These are phyloP conservation scores for Callaeas wilsoni DNA, from an alignment of 2,113 vertebrate genomes.

Conservation along the genomic window DNA sequence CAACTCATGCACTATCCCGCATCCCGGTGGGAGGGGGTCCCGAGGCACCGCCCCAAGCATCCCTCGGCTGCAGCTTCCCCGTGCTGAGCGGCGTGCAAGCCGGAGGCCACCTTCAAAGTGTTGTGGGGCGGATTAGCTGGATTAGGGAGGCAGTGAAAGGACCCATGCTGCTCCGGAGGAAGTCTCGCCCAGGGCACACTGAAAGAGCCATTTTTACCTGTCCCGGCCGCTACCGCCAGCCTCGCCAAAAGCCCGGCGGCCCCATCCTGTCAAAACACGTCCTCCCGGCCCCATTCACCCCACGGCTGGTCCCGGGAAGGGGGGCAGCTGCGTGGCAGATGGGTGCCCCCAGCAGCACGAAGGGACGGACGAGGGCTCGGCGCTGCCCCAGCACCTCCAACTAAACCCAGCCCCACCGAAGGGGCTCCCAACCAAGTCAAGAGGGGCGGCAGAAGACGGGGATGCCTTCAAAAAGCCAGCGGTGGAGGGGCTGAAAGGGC, in stretches of 20 bases:
- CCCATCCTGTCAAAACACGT: conserved; percentile 68
- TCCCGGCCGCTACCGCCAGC: conserved; percentile 66
- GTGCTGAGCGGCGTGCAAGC: conserved; percentile 60
- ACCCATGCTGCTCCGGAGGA: conserved; percentile 88
- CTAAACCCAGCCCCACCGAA: conserved; percentile 74
- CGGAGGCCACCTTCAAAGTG: conserved; percentile 88
- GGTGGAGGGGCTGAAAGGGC: conserved; percentile 47
- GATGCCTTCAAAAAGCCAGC: conserved; percentile 73
- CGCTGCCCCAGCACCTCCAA: conserved; percentile 62
- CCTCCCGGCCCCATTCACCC: conserved; percentile 24
- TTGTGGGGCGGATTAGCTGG: conserved; percentile 93
- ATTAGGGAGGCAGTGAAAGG: conserved; percentile 90
- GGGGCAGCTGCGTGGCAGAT: conserved; percentile 53
- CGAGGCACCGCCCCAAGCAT: not conserved
- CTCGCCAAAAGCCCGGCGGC: conserved; percentile 58
- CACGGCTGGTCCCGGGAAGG: not conserved
- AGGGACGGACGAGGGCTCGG: conserved; percentile 25
- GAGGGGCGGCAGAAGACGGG: conserved; percentile 53
- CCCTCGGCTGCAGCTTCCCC: not conserved
- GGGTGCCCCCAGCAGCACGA: conserved; percentile 24
- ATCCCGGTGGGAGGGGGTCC: not conserved
- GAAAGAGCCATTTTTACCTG: conserved; percentile 87
- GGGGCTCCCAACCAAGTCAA: conserved; percentile 73
- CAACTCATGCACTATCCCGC: rapidly evolving
- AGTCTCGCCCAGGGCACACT: conserved; percentile 81